Evolutionary conservation across 2,888 invertebrate species (phyloP).

Genomic region (Linhomoeus sp.): DNA sequence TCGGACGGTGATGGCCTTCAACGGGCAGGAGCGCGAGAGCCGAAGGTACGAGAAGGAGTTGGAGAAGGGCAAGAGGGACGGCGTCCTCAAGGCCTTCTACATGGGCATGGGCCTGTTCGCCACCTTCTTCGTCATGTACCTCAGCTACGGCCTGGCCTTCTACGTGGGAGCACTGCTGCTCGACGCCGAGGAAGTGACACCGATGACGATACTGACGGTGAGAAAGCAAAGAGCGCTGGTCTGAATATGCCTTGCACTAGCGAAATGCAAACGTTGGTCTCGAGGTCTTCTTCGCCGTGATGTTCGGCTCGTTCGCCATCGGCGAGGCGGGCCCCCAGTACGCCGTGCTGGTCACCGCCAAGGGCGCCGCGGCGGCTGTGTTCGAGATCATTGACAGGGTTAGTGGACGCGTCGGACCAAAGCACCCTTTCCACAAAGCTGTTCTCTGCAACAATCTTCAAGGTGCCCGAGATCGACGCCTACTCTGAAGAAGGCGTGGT

Average conservation of each 20-base stretch:
- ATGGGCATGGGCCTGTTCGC: conserved; percentile 22
- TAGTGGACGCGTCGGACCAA: conserved; percentile 8
- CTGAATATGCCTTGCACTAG: no score
- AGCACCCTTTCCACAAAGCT: no score
- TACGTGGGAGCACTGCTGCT: conserved; percentile 12
- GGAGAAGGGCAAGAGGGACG: conserved; percentile 25
- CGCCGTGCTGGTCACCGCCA: conserved; percentile 53
- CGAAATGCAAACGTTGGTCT: not conserved
- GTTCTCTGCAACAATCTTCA: no score
- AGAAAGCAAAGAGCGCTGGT: no score
- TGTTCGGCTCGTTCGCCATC: conserved; percentile 36
- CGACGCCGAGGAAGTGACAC: no score
- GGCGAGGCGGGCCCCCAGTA: conserved; percentile 59
- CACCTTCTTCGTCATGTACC: conserved; percentile 24
- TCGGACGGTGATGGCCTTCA: conserved; percentile 17
- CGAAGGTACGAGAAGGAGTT: conserved; percentile 12
- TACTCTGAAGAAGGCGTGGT: conserved; percentile 29
- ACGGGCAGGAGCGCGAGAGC: conserved; percentile 15
- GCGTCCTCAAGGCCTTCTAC: conserved; percentile 26
- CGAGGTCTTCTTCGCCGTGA: conserved; percentile 10
- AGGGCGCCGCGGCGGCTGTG: conserved; percentile 47
- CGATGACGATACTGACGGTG: no score
- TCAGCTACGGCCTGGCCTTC: conserved; percentile 14
- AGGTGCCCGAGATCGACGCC: conserved; percentile 32
- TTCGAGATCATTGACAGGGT: conserved; percentile 34